Evolutionary conservation across 2,888 invertebrate genomes (phyloP).

Genomic region (Drosophila nigricruria): DNA sequence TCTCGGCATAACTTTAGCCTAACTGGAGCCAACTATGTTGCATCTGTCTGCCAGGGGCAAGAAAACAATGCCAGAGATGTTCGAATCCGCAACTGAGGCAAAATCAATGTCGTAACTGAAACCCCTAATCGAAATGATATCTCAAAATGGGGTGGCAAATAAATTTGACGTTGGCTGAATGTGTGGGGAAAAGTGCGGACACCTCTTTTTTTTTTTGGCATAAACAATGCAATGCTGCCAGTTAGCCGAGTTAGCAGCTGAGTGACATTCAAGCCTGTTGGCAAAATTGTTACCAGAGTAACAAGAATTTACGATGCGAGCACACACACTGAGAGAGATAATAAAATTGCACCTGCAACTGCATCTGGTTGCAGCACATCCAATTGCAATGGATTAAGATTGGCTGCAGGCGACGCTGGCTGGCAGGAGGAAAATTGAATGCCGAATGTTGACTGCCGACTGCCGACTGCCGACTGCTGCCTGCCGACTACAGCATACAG

Average conservation of each 20-base stretch:
- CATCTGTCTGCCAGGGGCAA: constrained; percentile 12
- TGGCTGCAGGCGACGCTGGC: background rate
- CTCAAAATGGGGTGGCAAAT: constrained; percentile 44
- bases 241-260: constrained; percentile 46
- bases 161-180: constrained; percentile 72
- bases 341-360: constrained; percentile 68
- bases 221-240: constrained; percentile 75
- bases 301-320: constrained; percentile 78
- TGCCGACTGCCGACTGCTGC: background rate
- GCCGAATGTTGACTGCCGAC: constrained; percentile 33
- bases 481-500: constrained; percentile 7
- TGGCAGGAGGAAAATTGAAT: constrained; percentile 43
- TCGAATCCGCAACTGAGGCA: background rate
- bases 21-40: background rate
- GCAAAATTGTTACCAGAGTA: constrained; percentile 46
- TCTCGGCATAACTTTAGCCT: constrained; percentile 19
- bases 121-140: constrained; percentile 15
- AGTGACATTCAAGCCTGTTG: constrained; percentile 50
- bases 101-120: constrained; percentile 33
- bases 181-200: constrained; percentile 52
- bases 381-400: constrained; percentile 9
- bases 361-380: constrained; percentile 16
- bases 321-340: constrained; percentile 48
- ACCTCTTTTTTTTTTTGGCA: constrained; percentile 54
- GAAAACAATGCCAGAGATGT: constrained; percentile 15